Conservation (phyloP, 1,140 invertebrate genomes). For the Platorchestia sp. region DNA sequence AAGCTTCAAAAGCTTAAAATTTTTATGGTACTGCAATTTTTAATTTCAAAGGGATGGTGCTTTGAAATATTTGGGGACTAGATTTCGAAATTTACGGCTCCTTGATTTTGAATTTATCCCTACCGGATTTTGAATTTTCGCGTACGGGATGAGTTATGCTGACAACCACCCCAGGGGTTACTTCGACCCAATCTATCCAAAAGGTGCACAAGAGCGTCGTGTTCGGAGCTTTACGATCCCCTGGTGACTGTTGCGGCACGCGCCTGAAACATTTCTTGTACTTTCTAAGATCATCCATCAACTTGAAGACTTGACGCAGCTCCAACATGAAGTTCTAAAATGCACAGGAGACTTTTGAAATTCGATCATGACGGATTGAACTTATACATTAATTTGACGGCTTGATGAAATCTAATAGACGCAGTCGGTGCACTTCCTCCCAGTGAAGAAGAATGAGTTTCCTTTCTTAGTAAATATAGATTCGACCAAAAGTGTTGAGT, state of each 20-base stretch:
- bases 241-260: neutral
- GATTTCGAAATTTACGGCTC: neutral
- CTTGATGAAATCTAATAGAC: neutral
- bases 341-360: neutral
- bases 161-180: neutral
- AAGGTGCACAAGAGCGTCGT: neutral
- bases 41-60: too few species aligned
- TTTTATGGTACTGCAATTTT: too few species aligned
- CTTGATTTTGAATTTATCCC: neutral
- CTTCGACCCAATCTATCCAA: neutral
- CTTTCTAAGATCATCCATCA: slow-evolving; percentile 28
- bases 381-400: neutral
- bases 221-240: neutral
- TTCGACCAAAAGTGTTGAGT: neutral
- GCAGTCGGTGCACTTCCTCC: neutral
- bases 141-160: neutral
- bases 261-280: neutral
- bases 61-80: neutral
- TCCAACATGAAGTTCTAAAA: neutral
- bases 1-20: too few species aligned
- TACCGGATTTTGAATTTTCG: slow-evolving; percentile 3
- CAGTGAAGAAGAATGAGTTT: neutral
- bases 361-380: neutral
- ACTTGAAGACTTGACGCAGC: neutral
- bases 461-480: neutral